These are phyloP conservation scores for Glyphotaelius pellucidus DNA, from an alignment of 2,888 invertebrate genomes.

Conservation along the genomic window DNA sequence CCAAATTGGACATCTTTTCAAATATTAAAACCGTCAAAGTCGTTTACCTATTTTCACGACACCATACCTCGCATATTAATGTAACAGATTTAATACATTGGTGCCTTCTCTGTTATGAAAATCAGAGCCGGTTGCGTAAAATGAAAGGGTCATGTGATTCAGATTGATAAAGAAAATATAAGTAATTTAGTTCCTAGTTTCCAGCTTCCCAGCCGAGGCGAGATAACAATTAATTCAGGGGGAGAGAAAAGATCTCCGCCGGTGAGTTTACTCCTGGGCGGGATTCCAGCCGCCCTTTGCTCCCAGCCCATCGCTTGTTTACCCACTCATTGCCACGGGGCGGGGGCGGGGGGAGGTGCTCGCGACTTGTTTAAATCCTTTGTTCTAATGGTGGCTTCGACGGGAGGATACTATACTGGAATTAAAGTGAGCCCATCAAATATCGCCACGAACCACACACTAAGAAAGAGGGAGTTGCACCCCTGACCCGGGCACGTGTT, in stretches of 20 bases:
- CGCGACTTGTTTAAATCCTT: constrained; percentile 9
- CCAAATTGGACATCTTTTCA: background rate
- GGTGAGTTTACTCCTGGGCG: background rate
- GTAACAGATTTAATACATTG: background rate
- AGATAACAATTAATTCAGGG: constrained; percentile 17
- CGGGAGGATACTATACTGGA: background rate
- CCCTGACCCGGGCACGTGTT: constrained; percentile 21
- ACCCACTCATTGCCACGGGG: background rate
- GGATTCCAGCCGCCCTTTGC: background rate
- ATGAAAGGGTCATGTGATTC: background rate
- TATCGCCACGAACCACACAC: background rate
- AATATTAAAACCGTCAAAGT: background rate
- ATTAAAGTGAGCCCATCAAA: background rate
- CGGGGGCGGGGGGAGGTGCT: background rate
- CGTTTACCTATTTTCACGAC: background rate
- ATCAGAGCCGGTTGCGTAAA: background rate
- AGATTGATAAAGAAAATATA: background rate
- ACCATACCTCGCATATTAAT: background rate
- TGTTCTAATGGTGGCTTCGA: background rate
- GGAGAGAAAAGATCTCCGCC: background rate
- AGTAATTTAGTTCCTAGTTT: background rate
- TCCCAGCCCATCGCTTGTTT: background rate
- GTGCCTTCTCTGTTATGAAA: background rate
- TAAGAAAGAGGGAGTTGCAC: constrained; percentile 3
- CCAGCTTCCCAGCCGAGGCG: background rate